Percentiles rank a stretch among this genome's conserved stretches.
These are phyloP conservation scores for Oreohelix idahoensis DNA, from an alignment of 1,140 invertebrate genomes.

Conservation along the genomic window DNA sequence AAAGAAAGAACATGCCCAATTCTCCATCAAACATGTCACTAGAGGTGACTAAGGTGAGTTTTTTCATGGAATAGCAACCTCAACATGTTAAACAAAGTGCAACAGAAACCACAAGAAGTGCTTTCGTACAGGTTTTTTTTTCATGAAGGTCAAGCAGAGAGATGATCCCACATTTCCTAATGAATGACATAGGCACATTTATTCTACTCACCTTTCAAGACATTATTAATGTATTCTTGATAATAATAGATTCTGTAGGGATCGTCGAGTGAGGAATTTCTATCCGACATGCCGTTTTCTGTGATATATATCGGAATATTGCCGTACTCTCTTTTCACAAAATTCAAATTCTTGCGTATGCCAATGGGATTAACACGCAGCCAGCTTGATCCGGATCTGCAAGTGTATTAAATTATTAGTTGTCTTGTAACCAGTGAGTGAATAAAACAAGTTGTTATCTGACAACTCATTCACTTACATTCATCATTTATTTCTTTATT, in stretches of 20 bases:
- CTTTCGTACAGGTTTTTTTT: too few species aligned
- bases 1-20: too few species aligned
- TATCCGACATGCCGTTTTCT: conserved; percentile 81
- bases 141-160: not conserved
- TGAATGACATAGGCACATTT: too few species aligned
- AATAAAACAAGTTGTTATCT: too few species aligned
- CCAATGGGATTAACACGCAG: conserved; percentile 78
- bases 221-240: conserved; percentile 77
- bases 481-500: too few species aligned
- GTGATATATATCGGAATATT: conserved; percentile 80
- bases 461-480: too few species aligned
- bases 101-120: too few species aligned
- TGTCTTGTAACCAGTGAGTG: not conserved
- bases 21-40: too few species aligned
- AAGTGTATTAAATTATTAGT: not conserved
- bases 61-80: not conserved
- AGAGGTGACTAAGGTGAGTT: too few species aligned
- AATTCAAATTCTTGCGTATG: conserved; percentile 79
- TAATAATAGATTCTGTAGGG: conserved; percentile 75
- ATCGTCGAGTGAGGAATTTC: conserved; percentile 74
- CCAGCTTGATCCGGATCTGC: conserved; percentile 66
- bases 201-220: conserved; percentile 75
- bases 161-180: too few species aligned
- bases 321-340: conserved; percentile 78
- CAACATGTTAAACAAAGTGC: too few species aligned